A percentile compares a stretch with the other conserved stretches of the same genome.
These are phyloP conservation scores for Rynchops niger DNA, from an alignment of 2,113 vertebrate species.

Conservation along the genomic window DNA sequence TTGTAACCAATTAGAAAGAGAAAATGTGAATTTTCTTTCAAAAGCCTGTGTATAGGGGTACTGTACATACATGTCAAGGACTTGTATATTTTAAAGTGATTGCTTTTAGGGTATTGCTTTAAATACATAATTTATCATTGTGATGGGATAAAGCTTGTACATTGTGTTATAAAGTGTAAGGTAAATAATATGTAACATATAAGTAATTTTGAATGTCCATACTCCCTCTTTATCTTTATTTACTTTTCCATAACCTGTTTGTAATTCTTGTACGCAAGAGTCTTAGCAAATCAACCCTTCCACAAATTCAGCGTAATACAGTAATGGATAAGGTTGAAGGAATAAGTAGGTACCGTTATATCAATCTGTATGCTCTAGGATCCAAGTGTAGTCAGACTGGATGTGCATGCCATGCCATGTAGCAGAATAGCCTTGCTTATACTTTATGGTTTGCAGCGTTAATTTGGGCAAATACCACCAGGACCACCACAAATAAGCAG, in stretches of 20 bases:
- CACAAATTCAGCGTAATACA: neutral
- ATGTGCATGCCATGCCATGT: rapidly evolving
- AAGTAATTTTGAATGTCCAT: neutral
- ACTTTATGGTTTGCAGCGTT: neutral
- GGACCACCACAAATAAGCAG: neutral
- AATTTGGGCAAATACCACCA: neutral
- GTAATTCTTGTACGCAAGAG: neutral
- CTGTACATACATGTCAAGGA: neutral
- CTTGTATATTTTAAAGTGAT: neutral
- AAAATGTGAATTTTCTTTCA: neutral
- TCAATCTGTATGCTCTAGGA: rapidly evolving
- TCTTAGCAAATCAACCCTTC: neutral
- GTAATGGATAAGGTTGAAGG: neutral
- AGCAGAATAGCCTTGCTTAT: neutral
- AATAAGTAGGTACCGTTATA: neutral
- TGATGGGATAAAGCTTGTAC: neutral
- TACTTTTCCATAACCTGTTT: neutral
- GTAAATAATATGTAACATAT: neutral
- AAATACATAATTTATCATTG: neutral
- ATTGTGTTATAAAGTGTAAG: neutral
- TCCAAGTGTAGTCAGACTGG: rapidly evolving
- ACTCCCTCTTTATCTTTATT: neutral
- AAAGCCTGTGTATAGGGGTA: neutral
- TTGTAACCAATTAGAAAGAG: neutral
- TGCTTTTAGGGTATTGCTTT: neutral